phyloP scores from a whole-genome alignment of 2,888 invertebrate genomes.

The Nineta flava region DNA sequence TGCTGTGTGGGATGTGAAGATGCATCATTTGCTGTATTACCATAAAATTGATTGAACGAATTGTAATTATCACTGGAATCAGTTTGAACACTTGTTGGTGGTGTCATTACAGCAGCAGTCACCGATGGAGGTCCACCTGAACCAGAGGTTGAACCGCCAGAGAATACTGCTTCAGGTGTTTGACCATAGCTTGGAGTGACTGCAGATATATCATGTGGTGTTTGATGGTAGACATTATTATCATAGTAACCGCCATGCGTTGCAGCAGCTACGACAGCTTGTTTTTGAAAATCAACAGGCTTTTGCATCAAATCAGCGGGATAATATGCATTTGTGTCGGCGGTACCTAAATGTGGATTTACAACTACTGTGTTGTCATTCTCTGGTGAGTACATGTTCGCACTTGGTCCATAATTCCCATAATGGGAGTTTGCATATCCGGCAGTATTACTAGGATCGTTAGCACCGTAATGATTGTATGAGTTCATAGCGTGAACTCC shows the following conservation, averaged over 20 bases:
- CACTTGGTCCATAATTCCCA: constrained; percentile 20
- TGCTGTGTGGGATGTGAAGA: constrained; percentile 24
- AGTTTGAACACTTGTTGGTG: constrained; percentile 37
- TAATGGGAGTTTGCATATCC: constrained; percentile 23
- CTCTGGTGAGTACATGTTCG: constrained; percentile 23
- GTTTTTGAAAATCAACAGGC: constrained; percentile 19
- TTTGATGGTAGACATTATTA: constrained; percentile 28
- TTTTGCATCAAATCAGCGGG: constrained; percentile 23
- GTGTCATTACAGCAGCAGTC: constrained; percentile 39
- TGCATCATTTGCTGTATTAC: constrained; percentile 20
- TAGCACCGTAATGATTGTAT: constrained; percentile 20
- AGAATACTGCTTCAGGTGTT: constrained; percentile 26
- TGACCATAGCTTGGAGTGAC: constrained; percentile 30
- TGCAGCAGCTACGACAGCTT: not conserved
- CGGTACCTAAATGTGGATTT: constrained; percentile 19
- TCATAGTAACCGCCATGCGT: constrained; percentile 34
- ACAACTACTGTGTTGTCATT: constrained; percentile 19
- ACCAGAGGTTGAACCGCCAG: constrained; percentile 27
- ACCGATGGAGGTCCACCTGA: constrained; percentile 29
- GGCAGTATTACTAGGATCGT: constrained; percentile 22
- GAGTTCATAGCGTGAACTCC: constrained; percentile 17
- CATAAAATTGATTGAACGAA: constrained; percentile 56
- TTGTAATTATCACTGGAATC: constrained; percentile 51
- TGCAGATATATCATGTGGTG: constrained; percentile 27
- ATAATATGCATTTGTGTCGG: constrained; percentile 21